Evolutionary conservation across 2,113 vertebrate genomes (phyloP), one percentile per base, ranked within the genome.

Genomic region (Podilymbus podiceps): DNA sequence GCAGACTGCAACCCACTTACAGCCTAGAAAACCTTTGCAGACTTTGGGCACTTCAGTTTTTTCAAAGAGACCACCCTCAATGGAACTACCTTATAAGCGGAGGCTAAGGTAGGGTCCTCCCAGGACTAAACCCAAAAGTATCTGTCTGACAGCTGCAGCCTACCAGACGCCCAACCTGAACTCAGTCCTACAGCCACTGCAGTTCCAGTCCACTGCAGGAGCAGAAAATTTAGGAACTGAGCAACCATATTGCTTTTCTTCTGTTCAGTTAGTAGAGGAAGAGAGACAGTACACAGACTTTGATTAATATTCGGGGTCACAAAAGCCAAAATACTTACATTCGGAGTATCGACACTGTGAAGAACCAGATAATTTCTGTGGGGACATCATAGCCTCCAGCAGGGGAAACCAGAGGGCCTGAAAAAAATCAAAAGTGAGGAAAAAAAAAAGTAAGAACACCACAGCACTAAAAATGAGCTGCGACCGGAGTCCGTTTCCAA

Each of bases 331-430:
- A 18, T 80, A 76, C 96, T 98, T 97, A 99, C 99, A 97, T 44
- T 99, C 98, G 6, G 98, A 98, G 28, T 98, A 97, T 24, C 81
- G 97, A 86, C 94, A 97, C 58, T 98, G 79, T 1, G 97, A 95
- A 2, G 98, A 98, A 83, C 98, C 97, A 33, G 98, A 98, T 35
- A 98, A 97, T 95, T 99, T 99, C 98, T 99, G 99, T 46, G 99
- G 99, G 25, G 98, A 98, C 99, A 99, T 99, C 99, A 99, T 99
- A 18, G 99, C 98, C 93, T 99, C 99, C 85, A 99, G 92, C 27
- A 99, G 97, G 3, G 99, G 99, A 98, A 99, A 99, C 99, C 99
- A 99, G 15, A 99, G 98, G 7, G 97, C 98, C 99, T 99, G 83
- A 23, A 66, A 85, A 21, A n/a, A 42, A 82, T 55, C 23, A 35